Conservation (phyloP, 2,113 vertebrate species). For the Montifringilla adamsi region DNA sequence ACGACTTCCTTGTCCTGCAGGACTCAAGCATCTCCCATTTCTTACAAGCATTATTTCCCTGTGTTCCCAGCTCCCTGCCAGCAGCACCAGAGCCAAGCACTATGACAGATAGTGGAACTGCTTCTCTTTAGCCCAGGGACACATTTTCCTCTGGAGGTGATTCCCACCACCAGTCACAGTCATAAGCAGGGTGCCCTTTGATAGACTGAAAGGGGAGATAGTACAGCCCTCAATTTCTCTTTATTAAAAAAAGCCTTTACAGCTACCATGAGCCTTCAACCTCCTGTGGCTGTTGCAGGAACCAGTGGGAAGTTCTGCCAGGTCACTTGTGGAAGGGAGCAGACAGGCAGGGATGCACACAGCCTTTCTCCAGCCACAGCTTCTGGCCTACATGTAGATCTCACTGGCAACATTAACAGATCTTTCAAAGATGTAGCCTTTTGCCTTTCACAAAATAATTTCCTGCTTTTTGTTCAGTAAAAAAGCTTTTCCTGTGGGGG, state of each 20-base stretch:
- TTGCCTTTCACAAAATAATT: not conserved
- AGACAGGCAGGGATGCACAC: not conserved
- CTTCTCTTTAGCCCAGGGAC: not conserved
- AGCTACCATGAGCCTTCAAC: not conserved
- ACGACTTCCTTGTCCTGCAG: not conserved
- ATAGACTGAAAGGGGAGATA: not conserved
- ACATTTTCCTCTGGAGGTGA: rapidly evolving
- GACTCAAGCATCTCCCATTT: not conserved
- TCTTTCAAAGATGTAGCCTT: not conserved
- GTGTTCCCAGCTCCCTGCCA: not conserved
- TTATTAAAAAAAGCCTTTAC: not conserved
- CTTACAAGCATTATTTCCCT: not conserved
- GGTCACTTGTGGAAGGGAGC: not conserved
- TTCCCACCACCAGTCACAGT: not conserved
- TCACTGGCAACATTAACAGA: not conserved
- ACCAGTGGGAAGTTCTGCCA: not conserved
- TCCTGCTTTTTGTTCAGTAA: not conserved
- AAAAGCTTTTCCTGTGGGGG: not conserved
- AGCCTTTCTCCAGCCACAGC: not conserved
- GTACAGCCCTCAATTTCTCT: not conserved
- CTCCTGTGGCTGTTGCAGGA: not conserved
- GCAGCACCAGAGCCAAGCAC: not conserved
- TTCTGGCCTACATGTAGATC: not conserved
- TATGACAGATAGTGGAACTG: not conserved
- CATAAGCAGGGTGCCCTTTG: not conserved